A percentile compares a stretch with the other conserved stretches of the same genome.
These are phyloP conservation scores for Parapsyche elsis DNA, from an alignment of 1,140 invertebrate genomes.

Conservation along the genomic window DNA sequence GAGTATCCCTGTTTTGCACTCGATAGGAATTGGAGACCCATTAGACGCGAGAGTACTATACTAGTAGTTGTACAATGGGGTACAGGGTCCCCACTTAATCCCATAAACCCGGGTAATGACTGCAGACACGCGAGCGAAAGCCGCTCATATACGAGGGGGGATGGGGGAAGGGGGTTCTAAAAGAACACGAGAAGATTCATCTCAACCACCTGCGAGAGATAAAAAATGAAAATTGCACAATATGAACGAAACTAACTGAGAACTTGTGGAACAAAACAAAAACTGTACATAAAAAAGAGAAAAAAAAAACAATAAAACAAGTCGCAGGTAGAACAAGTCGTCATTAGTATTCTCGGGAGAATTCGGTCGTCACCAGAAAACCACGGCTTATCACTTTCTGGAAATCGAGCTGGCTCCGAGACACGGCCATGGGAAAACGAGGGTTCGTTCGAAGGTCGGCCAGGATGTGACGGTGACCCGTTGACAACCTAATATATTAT, in stretches of 20 bases:
- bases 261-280: not conserved
- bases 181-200: not conserved
- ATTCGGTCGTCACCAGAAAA: slow-evolving; percentile 36
- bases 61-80: slow-evolving; percentile 16
- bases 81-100: slow-evolving; percentile 46
- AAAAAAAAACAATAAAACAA: not conserved
- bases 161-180: not conserved
- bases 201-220: not conserved
- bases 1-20: not conserved
- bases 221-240: not conserved
- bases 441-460: not conserved
- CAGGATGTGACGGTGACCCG: slow-evolving; percentile 36
- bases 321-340: slow-evolving; percentile 17
- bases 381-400: slow-evolving; percentile 27
- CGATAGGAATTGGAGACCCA: slow-evolving; percentile 28
- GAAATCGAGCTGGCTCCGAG: slow-evolving; percentile 25
- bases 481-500: slow-evolving; percentile 46
- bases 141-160: not conserved
- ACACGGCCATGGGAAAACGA: slow-evolving; percentile 16
- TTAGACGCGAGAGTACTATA: slow-evolving; percentile 29
- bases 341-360: slow-evolving; percentile 33
- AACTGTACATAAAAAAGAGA: not conserved
- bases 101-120: slow-evolving; percentile 55
- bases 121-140: slow-evolving; percentile 52
- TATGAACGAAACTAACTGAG: not conserved